Evolutionary conservation across 53 echinoderm and acorn worm species (phyloP).

Genomic region (Patiria pectinifera): DNA sequence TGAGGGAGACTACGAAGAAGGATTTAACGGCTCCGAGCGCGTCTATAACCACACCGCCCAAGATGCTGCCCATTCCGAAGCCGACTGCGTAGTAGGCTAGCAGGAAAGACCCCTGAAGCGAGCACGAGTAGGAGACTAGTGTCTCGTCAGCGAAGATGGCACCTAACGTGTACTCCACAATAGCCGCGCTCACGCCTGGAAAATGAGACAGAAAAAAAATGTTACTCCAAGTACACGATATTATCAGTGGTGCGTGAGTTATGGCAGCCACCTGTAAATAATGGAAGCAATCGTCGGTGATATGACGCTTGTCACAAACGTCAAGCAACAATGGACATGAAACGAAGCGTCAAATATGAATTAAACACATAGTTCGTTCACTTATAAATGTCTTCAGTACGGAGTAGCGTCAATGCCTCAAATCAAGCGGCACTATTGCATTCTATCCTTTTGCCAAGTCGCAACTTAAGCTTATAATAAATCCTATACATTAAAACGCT

Average conservation of each 20-base stretch:
- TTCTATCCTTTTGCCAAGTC: too few relatives aligned
- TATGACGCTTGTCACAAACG: neutral
- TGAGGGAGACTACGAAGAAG: slow-evolving; percentile 56
- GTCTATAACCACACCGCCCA: slow-evolving; percentile 66
- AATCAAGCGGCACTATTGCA: too few relatives aligned
- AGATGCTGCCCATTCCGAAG: slow-evolving; percentile 64
- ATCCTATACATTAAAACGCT: too few relatives aligned
- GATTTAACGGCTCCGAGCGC: slow-evolving; percentile 61
- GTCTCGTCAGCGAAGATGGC: slow-evolving; percentile 71
- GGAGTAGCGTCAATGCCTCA: neutral
- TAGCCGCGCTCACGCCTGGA: slow-evolving; percentile 64
- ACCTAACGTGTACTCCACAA: slow-evolving; percentile 67
- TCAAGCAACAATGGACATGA: neutral
- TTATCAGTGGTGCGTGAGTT: neutral
- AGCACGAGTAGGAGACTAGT: slow-evolving; percentile 60
- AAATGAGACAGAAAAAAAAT: neutral
- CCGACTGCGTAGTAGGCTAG: slow-evolving; percentile 67
- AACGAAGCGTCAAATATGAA: neutral
- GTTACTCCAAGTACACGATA: neutral
- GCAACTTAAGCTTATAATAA: too few relatives aligned
- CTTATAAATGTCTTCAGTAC: neutral
- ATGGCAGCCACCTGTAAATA: neutral
- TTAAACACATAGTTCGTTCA: slow-evolving; percentile 1
- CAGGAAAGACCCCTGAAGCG: slow-evolving; percentile 62
- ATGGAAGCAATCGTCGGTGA: neutral